Base-by-base conservation (phyloP, 2,888 invertebrate species). In the Drosophila glabriapex region DNA sequence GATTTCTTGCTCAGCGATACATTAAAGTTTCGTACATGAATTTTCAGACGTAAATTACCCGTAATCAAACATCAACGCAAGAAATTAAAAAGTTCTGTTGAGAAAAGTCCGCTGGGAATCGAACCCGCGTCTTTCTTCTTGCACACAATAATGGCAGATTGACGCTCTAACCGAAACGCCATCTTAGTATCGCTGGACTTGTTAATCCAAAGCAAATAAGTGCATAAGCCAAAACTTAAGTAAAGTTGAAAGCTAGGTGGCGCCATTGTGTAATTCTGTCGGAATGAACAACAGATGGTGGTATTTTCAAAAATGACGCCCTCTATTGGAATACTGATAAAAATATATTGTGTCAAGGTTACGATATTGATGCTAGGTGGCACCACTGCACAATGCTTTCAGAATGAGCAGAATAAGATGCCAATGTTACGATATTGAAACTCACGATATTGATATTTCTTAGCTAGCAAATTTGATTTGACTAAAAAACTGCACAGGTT, bases 31-130 rank as follows among this genome's bases (percentile, higher is more conserved):
- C 92, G 80, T 80, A 80, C 89, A 90, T 69, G 76, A 74, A 68
- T 62, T 62, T 90, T 93, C 93, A 92, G 93, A 90, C 93, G 93
- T 93, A 93, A 93, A 93, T 93, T 93, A 93, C 93, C 93, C 91
- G 64, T 82, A 68, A 70, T 14, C 76, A 67, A 68, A 78, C 93
- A 93, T 93, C 93, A 93, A 56, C 67, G 84, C 91, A 82, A 92
- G 89, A 89, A 87, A 82, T 76, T 31, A 55, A 50, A 58, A 68
- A 72, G 49, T 39, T 5, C 29, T 10, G 6, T 3, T 5, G 12
- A 25, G 39, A n/a, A 9, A 3, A 6, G 1, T 14, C 4, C 9
- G 22, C 0, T 12, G 35, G 9, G 71, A 49, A 2, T 39, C 50
- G 89, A 73, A 78, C 91, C 25, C 41, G 19, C 22, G 31, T 2